A percentile compares a stretch with the other conserved stretches of the same genome.
These are phyloP conservation scores for Notechis scutatus DNA, from an alignment of 2,113 vertebrate species.

Conservation along the genomic window DNA sequence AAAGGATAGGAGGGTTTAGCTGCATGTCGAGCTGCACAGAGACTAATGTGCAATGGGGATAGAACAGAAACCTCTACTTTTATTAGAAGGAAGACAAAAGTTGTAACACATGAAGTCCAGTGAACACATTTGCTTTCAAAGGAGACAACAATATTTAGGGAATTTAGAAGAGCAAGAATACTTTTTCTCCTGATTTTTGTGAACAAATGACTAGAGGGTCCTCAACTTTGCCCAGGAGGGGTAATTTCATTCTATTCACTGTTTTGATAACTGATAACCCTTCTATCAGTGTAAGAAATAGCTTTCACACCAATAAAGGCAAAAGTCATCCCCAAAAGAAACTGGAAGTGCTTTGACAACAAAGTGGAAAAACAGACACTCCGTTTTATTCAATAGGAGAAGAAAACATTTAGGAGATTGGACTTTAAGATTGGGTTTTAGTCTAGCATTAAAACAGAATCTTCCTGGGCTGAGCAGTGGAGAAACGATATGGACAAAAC, in stretches of 20 bases:
- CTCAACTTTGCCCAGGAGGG: background rate
- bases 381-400: background rate
- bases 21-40: too few species aligned
- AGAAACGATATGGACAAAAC: background rate
- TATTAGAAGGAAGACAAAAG: background rate
- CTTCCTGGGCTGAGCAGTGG: background rate
- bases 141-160: background rate
- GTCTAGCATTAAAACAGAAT: background rate
- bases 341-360: background rate
- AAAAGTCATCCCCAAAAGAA: background rate
- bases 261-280: background rate
- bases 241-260: background rate
- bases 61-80: too few species aligned
- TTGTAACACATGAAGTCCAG: background rate
- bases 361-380: background rate
- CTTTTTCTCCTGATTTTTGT: background rate
- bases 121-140: background rate
- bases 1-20: too few species aligned
- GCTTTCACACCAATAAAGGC: background rate
- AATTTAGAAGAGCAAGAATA: background rate
- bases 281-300: background rate
- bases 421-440: background rate
- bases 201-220: background rate
- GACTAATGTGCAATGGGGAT: too few species aligned
- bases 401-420: background rate